Conservation (phyloP, 1,140 invertebrate genomes). For the fruit fly (Drosophila melanogaster) region DNA sequence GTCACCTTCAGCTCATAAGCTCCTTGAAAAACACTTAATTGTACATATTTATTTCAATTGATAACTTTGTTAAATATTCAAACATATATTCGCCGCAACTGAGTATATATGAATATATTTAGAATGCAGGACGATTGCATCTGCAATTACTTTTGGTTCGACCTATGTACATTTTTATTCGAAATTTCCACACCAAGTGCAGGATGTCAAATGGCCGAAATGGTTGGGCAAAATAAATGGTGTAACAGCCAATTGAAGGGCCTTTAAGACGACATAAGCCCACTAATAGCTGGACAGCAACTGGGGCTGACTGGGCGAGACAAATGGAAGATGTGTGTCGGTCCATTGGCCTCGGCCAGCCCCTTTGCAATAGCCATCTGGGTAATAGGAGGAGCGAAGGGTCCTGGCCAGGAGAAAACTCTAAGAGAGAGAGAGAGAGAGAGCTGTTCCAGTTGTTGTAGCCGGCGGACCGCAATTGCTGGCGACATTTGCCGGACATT, state of each 20-base stretch:
- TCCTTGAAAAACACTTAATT: not conserved
- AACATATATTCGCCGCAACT: too few relatives aligned
- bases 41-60: not conserved
- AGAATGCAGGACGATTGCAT: too few relatives aligned
- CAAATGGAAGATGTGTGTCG: slow-evolving; percentile 51
- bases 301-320: slow-evolving; percentile 29
- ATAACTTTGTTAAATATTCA: too few relatives aligned
- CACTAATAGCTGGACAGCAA: not conserved
- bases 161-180: not conserved
- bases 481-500: slow-evolving; percentile 38
- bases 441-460: slow-evolving; percentile 32
- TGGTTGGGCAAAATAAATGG: not conserved
- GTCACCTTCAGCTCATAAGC: not conserved
- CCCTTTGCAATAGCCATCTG: slow-evolving; percentile 34
- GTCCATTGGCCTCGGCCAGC: slow-evolving; percentile 31
- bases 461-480: slow-evolving; percentile 22
- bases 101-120: too few relatives aligned
- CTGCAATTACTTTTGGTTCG: too few relatives aligned
- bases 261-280: slow-evolving; percentile 8
- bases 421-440: not conserved
- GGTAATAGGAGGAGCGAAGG: not conserved
- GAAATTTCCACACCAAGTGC: not conserved
- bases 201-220: not conserved
- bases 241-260: slow-evolving; percentile 1
- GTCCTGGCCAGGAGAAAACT: not conserved